A percentile compares a stretch with the other conserved stretches of the same genome.
Evolutionary conservation across 2,888 invertebrate genomes (phyloP).

Genomic region (Molanna angustata): DNA sequence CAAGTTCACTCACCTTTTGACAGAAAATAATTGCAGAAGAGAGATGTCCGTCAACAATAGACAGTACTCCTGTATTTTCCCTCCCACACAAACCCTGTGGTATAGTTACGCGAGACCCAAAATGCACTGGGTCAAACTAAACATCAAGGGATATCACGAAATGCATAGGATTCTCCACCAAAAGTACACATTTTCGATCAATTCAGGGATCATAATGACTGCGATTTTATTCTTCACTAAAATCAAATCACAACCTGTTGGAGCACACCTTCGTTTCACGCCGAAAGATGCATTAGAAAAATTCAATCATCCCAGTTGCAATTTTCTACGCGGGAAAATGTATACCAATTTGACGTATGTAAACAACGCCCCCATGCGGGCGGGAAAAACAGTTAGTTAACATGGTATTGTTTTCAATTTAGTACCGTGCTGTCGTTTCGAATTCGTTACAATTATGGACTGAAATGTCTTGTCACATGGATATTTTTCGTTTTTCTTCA

Average conservation of each 20-base stretch:
- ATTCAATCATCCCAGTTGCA: not conserved
- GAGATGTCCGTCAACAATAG: constrained; percentile 19
- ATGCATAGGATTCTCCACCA: not conserved
- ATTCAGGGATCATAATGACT: no score
- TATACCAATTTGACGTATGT: constrained; percentile 10
- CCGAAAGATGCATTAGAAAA: no score
- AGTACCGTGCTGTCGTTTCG: no score
- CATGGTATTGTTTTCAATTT: no score
- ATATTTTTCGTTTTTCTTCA: no score
- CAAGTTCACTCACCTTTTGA: constrained; percentile 32
- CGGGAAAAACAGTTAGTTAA: not conserved
- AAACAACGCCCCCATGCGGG: constrained; percentile 7
- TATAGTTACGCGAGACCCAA: constrained; percentile 5
- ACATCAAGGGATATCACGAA: constrained; percentile 11
- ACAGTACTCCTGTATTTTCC: constrained; percentile 9
- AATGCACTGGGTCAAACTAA: constrained; percentile 7
- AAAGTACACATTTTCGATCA: not conserved
- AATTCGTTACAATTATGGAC: no score
- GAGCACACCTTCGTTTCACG: no score
- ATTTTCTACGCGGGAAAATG: constrained; percentile 15
- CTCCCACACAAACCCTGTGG: constrained; percentile 15
- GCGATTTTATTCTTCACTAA: no score
- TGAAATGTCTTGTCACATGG: no score
- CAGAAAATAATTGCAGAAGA: constrained; percentile 23
- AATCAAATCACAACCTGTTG: no score